A percentile compares a stretch with the other conserved stretches of the same genome.
Conservation (phyloP, 2,797 vertebrate genomes). For the Gallirallus australis region DNA sequence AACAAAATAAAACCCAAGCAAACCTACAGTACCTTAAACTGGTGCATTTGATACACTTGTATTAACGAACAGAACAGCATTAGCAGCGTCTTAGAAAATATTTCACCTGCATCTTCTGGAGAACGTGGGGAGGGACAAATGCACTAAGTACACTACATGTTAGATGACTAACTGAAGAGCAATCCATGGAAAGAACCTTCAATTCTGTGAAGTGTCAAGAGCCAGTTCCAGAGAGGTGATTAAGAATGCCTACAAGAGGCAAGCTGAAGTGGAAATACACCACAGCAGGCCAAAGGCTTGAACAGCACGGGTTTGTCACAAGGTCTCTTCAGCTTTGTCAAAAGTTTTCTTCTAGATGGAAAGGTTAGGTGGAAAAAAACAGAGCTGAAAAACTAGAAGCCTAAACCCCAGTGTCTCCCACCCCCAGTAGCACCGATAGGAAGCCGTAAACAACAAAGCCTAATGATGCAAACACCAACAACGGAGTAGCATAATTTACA, state of each 20-base stretch:
- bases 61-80: neutral
- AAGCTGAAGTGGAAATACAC: neutral
- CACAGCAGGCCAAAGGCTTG: neutral
- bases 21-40: neutral
- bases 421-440: neutral
- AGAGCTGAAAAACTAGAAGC: neutral
- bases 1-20: too few relatives aligned
- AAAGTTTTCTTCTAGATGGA: neutral
- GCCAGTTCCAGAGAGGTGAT: neutral
- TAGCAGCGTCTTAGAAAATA: neutral
- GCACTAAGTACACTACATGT: neutral
- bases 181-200: neutral
- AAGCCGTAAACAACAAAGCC: conserved; percentile 34
- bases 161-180: neutral
- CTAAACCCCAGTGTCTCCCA: neutral
- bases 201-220: neutral
- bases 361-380: neutral
- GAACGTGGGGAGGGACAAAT: neutral
- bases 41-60: neutral
- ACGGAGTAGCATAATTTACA: conserved; percentile 26
- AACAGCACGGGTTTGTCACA: neutral
- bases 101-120: neutral
- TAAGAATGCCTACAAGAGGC: neutral
- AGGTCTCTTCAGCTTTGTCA: neutral
- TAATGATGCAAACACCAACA: conserved; percentile 46